Evolutionary conservation across 2,888 invertebrate species (phyloP).

Genomic region (Mesoligia furuncula): DNA sequence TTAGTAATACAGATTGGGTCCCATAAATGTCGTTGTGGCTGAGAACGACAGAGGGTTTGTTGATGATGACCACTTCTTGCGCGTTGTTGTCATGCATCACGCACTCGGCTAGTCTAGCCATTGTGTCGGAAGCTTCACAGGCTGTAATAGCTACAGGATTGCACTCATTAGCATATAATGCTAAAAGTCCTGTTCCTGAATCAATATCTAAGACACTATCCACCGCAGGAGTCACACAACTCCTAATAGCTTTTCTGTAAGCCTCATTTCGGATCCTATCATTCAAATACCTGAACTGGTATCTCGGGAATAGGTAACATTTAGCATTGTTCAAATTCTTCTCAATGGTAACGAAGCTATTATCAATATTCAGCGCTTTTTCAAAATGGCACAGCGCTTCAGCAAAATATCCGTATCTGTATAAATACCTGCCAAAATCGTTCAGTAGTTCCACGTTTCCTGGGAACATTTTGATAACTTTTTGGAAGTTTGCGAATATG

Average conservation of each 20-base stretch:
- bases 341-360: constrained; percentile 78
- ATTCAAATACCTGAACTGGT: constrained; percentile 44
- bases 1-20: constrained; percentile 42
- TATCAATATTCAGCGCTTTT: constrained; percentile 83
- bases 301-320: constrained; percentile 37
- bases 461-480: constrained; percentile 43
- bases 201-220: constrained; percentile 58
- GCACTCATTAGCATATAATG: constrained; percentile 90
- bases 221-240: constrained; percentile 27
- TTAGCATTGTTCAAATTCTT: constrained; percentile 58
- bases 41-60: constrained; percentile 34
- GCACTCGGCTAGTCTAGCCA: constrained; percentile 47
- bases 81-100: constrained; percentile 50
- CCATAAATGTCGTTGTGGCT: constrained; percentile 38
- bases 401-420: constrained; percentile 78
- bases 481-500: constrained; percentile 49
- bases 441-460: constrained; percentile 39
- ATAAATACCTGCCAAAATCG: constrained; percentile 48
- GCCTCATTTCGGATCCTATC: constrained; percentile 55
- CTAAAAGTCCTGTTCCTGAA: constrained; percentile 82
- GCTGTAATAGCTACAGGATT: constrained; percentile 76
- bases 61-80: constrained; percentile 34
- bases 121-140: constrained; percentile 41
- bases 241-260: constrained; percentile 53
- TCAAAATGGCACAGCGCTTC: constrained; percentile 88